Conservation (phyloP, 2,113 vertebrate species). For the Leptocoma aspasia region DNA sequence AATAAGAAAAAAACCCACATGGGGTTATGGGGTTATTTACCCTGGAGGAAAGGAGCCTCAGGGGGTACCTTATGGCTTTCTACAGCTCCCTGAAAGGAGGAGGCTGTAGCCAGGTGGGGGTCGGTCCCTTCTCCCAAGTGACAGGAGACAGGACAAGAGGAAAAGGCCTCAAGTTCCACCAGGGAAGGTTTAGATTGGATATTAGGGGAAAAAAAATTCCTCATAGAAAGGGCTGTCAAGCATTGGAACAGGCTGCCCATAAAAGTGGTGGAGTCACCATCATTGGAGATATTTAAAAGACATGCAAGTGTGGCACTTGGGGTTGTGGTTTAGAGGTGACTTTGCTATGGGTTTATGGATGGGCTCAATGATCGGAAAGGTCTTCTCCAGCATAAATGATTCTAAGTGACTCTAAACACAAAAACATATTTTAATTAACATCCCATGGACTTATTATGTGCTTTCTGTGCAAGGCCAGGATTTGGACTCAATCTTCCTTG, state of each 20-base stretch:
- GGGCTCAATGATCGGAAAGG: not conserved
- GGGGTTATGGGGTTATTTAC: not conserved
- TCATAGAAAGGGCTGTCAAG: not conserved
- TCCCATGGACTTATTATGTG: not conserved
- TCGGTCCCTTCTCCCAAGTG: not conserved
- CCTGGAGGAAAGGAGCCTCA: not conserved
- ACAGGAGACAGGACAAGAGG: not conserved
- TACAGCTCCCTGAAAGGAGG: not conserved
- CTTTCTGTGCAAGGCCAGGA: not conserved
- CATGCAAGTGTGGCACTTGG: not conserved
- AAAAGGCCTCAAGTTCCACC: not conserved
- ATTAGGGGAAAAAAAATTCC: not conserved
- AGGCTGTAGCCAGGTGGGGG: not conserved
- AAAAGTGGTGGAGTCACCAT: not conserved
- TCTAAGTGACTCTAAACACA: not conserved
- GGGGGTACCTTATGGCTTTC: fast-evolving
- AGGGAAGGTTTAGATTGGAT: not conserved
- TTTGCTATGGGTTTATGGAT: not conserved
- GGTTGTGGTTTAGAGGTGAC: not conserved
- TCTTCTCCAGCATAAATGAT: not conserved
- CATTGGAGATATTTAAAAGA: not conserved
- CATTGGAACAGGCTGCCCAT: not conserved
- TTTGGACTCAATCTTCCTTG: not conserved
- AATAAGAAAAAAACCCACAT: not conserved
- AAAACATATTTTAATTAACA: not conserved